phyloP scores from a whole-genome alignment of 2,113 vertebrate genomes.

The Perca flavescens region DNA sequence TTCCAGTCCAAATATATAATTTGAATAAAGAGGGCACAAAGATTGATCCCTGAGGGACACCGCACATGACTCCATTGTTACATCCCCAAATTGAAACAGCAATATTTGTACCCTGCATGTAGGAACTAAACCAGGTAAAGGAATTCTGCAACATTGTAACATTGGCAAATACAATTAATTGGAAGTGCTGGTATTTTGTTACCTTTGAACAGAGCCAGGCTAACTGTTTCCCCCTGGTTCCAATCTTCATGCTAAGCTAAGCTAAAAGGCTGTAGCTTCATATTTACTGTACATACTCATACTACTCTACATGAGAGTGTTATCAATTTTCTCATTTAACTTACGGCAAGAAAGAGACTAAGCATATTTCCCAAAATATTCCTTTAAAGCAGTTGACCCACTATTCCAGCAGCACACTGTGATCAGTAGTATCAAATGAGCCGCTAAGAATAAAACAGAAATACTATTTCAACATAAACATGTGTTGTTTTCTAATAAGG shows the following conservation, averaged over 20 bases:
- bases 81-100: background rate
- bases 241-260: background rate
- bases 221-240: background rate
- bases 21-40: background rate
- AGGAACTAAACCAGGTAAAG: background rate
- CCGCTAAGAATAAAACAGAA: background rate
- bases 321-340: background rate
- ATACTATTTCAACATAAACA: background rate
- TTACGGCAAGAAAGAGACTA: background rate
- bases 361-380: background rate
- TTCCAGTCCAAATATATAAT: background rate
- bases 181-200: background rate
- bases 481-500: conserved; percentile 53
- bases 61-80: background rate
- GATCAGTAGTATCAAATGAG: background rate
- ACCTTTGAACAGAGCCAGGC: background rate
- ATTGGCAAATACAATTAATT: background rate
- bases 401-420: background rate
- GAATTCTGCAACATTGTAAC: background rate
- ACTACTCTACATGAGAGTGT: too few relatives aligned
- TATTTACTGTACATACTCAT: background rate
- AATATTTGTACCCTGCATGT: background rate
- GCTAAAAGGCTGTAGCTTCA: background rate
- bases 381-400: background rate
- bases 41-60: too few relatives aligned